Base-by-base conservation (phyloP, 2,113 vertebrate genomes). In the Eulemur rufifrons region DNA sequence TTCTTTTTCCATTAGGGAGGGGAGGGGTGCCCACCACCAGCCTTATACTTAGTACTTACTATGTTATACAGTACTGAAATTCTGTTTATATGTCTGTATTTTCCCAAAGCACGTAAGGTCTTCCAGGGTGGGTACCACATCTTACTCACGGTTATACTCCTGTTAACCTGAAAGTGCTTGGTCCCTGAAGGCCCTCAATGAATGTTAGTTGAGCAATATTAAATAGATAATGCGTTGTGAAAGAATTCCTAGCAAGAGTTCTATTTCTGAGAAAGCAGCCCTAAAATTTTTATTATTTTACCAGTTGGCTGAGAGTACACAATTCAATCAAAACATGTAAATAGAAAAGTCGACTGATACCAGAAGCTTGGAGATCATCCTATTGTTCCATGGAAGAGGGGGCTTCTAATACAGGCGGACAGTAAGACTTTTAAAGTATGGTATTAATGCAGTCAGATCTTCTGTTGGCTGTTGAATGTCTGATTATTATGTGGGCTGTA, bases 261-360 rank as follows among this genome's bases (percentile, higher is more conserved):
- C 23, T 76, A 13, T 92, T 90, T 78, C 47, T 87, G 61, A 20
- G 18, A 84, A 81, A 91, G 25, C 56, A 94, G 6, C 23, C 29
- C 78, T 45, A 90, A 61, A 47, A 7, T 86, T 86, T 95, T 64
- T 77, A 13, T 85, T 64, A 80, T 93, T 63, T 96, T 86, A 89
- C 29, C 37, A 50, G 8, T 84, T 50, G 39, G 29, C 50, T 42
- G 29, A 50, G 27, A 80, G 5, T 52, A 52, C 15, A 20, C 10
- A 88, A 39, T 83, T 73, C 63, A 56, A 1, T 94, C 32, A 82
- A 81, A 87, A 64, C 52, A 45, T 83, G 32, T 84, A 77, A 84
- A 52, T 56, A 94, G 61, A 78, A 88, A 91, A 91, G 50, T 82
- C 21, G 29, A 59, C 18, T 68, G 34, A 42, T 82, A 21, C 18